phyloP scores from a whole-genome alignment of 2,113 vertebrate genomes.

The crab-eating macaque (Macaca fascicularis) region T2T-MFA8v1.1 NC_088385.1:105692001-105692500 shows the following conservation, averaged over 20 bases:
- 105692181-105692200: neutral
- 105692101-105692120: neutral
- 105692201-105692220: neutral
- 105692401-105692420: neutral
- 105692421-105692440: slow-evolving; percentile 7
- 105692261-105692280: neutral
- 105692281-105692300: neutral
- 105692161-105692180: neutral
- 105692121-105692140: neutral
- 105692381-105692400: neutral
- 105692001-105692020: neutral
- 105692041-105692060: neutral
- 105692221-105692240: neutral
- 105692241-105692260: neutral
- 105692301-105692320: neutral
- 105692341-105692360: neutral
- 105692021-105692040: slow-evolving; percentile 9
- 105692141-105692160: neutral
- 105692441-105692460: slow-evolving; percentile 16
- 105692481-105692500: neutral
- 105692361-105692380: neutral
- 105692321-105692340: neutral
- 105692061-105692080: neutral
- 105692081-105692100: neutral
- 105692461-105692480: neutral